Evolutionary conservation across 2,797 vertebrate genomes (phyloP), one percentile per base, ranked within the genome.

Genomic region (Meda fulgida): DNA sequence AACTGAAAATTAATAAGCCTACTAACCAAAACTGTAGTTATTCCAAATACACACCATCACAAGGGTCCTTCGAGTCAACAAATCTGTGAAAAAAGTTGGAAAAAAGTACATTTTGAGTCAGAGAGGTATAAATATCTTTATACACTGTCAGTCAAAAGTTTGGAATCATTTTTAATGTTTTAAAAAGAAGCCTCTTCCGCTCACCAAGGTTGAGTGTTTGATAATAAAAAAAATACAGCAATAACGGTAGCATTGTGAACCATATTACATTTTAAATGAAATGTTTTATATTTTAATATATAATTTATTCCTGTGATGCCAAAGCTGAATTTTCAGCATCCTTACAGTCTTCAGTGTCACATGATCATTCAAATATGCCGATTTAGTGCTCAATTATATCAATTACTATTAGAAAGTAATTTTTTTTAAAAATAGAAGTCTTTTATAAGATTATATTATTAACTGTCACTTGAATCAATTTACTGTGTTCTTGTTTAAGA

Each of bases 11-110:
- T 1, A 36, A 40, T 21, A 29, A 26, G 23, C 10, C 26, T 48
- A 48, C 26, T 46, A 66, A 67, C 43, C 60, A 60, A 55, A 48
- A 73, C 26, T 55, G 18, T 19, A 11, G 73, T 90, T 92, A 94
- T 84, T 94, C 93, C 11, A 92, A 72, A 90, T 93, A 91, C 51
- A 95, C 91, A 2, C 93, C 91, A 21, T 94, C 94, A 87, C 93
- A 93, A 75, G 65, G 89, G 31, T 94, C 94, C 85, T 94, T 94
- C 7, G 88, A 67, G 73, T 94, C 91, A 51, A 91, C 67, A 7
- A 89, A 87, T 77, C 94, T 95, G 76, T 6, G 88, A 87, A 85
- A 55, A 58, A 38, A 38, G 80, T 2, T 73, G 5, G 88, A 87
- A 84, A 48, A 51, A 7, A 11, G 7, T 14, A 40, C 7, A 14